Conservation (phyloP, 1,140 invertebrate genomes). For the Ruditapes philippinarum region DNA sequence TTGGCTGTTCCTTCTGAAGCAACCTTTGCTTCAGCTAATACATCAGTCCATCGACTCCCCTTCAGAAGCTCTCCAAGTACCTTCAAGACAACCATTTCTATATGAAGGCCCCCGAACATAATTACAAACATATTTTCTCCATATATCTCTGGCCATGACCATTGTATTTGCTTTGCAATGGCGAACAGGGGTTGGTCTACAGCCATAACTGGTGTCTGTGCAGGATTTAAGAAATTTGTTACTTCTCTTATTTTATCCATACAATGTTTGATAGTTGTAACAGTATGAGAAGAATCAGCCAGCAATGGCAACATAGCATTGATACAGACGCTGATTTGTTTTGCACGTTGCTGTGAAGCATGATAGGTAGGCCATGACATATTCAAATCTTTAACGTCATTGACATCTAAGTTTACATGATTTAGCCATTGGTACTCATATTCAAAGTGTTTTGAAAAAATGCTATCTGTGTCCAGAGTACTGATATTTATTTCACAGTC, state of each 20-base stretch:
- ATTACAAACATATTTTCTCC: constrained; percentile 69
- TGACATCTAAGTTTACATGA: not conserved
- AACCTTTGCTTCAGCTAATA: constrained; percentile 31
- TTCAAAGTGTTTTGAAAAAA: not conserved
- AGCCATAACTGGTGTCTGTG: constrained; percentile 66
- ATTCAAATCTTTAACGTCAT: not conserved
- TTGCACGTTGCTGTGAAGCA: not conserved
- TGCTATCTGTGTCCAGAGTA: not conserved
- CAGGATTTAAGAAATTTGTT: constrained; percentile 70
- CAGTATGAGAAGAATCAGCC: constrained; percentile 62
- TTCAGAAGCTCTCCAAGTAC: constrained; percentile 67
- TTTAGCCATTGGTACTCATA: constrained; percentile 54
- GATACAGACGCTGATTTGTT: not conserved
- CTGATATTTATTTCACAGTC: not conserved
- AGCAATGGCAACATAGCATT: constrained; percentile 58
- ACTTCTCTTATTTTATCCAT: constrained; percentile 71
- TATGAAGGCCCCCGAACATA: constrained; percentile 62
- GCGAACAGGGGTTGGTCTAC: constrained; percentile 73
- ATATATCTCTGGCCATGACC: constrained; percentile 67
- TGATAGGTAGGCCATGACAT: constrained; percentile 20
- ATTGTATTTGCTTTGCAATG: constrained; percentile 70
- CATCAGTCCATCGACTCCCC: constrained; percentile 70
- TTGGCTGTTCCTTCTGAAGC: constrained; percentile 64
- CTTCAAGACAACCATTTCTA: constrained; percentile 46
- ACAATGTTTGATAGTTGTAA: constrained; percentile 69